Conservation (phyloP, 64 coral and sea anemone species). For the Catalaphyllia jardinei region DNA sequence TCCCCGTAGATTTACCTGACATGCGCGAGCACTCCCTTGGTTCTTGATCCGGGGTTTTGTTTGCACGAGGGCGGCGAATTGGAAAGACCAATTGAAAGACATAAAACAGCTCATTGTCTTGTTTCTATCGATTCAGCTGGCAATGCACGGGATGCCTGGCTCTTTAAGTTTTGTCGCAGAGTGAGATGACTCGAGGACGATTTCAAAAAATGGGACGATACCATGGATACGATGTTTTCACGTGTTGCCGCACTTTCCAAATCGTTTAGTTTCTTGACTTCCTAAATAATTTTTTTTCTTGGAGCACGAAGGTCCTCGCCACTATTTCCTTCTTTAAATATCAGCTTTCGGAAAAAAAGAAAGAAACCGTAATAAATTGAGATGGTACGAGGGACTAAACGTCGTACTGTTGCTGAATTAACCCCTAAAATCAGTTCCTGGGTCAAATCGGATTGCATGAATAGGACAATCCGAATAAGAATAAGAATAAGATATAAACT, state of each 20-base stretch:
- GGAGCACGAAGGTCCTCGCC: not conserved
- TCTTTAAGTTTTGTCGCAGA: not conserved
- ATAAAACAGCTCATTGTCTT: not conserved
- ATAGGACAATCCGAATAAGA: no score
- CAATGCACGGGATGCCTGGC: not conserved
- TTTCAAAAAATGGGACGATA: not conserved
- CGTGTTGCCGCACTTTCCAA: not conserved
- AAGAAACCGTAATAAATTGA: not conserved
- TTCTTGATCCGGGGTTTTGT: not conserved
- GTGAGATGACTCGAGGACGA: not conserved
- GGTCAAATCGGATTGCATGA: not conserved
- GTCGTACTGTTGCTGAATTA: not conserved
- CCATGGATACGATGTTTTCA: no score
- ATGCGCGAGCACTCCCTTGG: not conserved
- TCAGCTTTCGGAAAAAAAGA: not conserved
- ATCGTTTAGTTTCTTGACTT: not conserved
- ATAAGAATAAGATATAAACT: no score
- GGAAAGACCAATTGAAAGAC: no score
- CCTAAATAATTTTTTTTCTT: not conserved
- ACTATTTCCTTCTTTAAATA: not conserved
- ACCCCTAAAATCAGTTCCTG: not conserved
- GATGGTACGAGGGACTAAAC: not conserved
- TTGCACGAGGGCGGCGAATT: not conserved
- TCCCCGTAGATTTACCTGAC: not conserved
- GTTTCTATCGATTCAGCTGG: not conserved